Percentiles rank a stretch among this genome's conserved stretches.
Evolutionary conservation across 2,888 invertebrate species (phyloP).

Genomic region (Deilephila elpenor): DNA sequence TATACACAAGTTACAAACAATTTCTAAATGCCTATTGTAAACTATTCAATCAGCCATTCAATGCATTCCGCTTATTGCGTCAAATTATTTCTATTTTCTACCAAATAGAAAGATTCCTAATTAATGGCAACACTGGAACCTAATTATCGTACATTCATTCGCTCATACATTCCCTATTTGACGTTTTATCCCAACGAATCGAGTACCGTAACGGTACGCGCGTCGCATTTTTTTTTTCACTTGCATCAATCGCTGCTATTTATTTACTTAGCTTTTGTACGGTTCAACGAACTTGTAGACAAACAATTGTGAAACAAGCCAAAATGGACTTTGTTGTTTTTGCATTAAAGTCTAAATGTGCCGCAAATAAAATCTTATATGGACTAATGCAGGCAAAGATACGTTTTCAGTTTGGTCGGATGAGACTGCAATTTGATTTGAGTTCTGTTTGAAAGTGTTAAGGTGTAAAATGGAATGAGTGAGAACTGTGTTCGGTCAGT

Average conservation of each 20-base stretch:
- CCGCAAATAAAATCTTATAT: slow-evolving; percentile 20
- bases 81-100: background rate
- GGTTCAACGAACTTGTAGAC: slow-evolving; percentile 68
- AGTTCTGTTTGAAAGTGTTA: background rate
- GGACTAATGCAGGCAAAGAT: slow-evolving; percentile 37
- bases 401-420: slow-evolving; percentile 26
- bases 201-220: slow-evolving; percentile 51
- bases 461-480: background rate
- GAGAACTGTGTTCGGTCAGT: slow-evolving; percentile 29
- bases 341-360: slow-evolving; percentile 15
- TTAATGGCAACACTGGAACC: background rate
- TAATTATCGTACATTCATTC: slow-evolving; percentile 7
- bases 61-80: background rate
- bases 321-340: slow-evolving; percentile 41
- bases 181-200: slow-evolving; percentile 40
- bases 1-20: too few relatives aligned
- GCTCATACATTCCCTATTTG: slow-evolving; percentile 4
- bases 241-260: slow-evolving; percentile 66
- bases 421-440: background rate
- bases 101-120: background rate
- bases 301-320: slow-evolving; percentile 24
- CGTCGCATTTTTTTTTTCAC: slow-evolving; percentile 55
- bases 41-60: background rate
- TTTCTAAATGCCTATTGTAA: too few relatives aligned
- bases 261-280: slow-evolving; percentile 68